Evolutionary conservation across 2,797 vertebrate genomes (phyloP).

Genomic region (Chaetophractus vellerosus): DNA sequence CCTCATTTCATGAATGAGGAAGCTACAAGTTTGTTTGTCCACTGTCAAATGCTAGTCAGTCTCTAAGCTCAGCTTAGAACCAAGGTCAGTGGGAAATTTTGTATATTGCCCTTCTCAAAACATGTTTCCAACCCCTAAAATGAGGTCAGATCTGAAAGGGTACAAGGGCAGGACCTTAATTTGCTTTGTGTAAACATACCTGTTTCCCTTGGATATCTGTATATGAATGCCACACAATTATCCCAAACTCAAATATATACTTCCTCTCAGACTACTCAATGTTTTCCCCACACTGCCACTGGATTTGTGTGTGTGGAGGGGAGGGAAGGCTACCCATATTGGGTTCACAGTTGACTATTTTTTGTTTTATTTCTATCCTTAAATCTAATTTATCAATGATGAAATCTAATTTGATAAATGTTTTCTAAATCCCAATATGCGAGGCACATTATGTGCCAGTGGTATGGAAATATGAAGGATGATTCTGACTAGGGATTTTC

Average conservation of each 20-base stretch:
- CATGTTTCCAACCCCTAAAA: neutral
- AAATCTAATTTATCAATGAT: conserved; percentile 1
- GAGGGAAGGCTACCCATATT: neutral
- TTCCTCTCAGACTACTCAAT: neutral
- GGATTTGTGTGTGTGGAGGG: neutral
- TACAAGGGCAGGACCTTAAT: neutral
- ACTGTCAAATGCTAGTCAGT: neutral
- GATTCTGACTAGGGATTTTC: neutral
- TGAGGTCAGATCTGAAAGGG: neutral
- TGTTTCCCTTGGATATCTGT: neutral
- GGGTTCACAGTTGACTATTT: neutral
- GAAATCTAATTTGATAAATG: neutral
- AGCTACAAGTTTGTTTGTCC: neutral
- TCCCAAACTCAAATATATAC: neutral
- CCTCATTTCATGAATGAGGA: accelerated
- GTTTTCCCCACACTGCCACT: too few species aligned
- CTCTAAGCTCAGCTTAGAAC: neutral
- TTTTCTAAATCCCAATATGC: neutral
- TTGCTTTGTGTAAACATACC: neutral
- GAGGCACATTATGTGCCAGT: neutral
- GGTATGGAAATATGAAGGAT: neutral
- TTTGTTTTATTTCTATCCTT: neutral
- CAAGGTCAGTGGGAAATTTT: neutral
- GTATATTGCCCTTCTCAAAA: neutral
- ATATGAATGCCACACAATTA: neutral